Conservation (phyloP, 2,797 vertebrate genomes). For the Kryptopterus vitreolus region DNA sequence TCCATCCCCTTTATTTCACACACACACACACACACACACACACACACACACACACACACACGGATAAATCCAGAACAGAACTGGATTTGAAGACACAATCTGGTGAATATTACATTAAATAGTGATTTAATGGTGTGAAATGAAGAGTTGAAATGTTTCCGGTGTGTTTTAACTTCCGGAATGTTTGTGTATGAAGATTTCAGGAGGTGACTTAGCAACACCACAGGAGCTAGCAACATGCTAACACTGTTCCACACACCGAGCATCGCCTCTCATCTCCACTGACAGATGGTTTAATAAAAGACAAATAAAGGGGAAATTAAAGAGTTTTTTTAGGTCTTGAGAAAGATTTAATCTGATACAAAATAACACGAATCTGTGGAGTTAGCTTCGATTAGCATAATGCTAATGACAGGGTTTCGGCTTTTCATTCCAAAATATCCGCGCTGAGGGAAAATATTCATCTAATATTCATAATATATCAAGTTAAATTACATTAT, state of each 20-base stretch:
- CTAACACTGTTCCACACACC: too few relatives aligned
- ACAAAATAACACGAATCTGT: background rate
- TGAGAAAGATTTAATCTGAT: background rate
- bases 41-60: too few relatives aligned
- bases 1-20: too few relatives aligned
- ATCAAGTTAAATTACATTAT: background rate
- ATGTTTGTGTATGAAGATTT: background rate
- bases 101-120: background rate
- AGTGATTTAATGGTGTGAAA: background rate
- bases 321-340: too few relatives aligned
- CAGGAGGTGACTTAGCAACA: background rate
- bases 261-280: background rate
- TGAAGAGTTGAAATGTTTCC: background rate
- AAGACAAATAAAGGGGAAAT: too few relatives aligned
- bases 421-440: background rate
- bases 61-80: too few relatives aligned
- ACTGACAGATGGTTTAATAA: too few relatives aligned
- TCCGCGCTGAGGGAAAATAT: background rate
- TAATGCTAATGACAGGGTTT: background rate
- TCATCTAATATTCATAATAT: background rate
- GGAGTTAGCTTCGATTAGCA: background rate
- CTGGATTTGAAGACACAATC: background rate
- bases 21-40: too few relatives aligned
- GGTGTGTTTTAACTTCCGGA: background rate
- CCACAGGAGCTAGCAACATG: background rate